Evolutionary conservation across 2,113 vertebrate genomes (phyloP).

Genomic region (Megaleporinus macrocephalus): DNA sequence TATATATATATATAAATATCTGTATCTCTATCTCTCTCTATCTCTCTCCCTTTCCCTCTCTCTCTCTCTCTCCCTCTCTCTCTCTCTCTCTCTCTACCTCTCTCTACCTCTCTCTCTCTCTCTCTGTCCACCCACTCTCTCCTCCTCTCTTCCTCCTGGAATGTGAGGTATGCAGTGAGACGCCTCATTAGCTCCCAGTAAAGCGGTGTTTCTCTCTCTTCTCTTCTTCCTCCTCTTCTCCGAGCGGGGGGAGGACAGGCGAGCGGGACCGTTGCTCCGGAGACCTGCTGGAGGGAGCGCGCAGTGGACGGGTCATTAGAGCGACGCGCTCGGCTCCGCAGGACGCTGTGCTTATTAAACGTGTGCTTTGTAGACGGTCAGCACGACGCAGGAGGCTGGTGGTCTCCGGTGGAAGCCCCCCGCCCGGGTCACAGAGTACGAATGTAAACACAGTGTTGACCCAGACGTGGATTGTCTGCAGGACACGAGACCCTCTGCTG

Average conservation of each 20-base stretch:
- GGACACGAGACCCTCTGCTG: too few relatives aligned
- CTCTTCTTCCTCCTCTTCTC: neutral
- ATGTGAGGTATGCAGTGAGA: constrained; percentile 46
- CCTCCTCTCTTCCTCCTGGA: constrained; percentile 19
- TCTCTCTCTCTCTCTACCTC: too few relatives aligned
- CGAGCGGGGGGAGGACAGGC: neutral
- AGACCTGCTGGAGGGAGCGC: neutral
- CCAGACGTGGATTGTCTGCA: too few relatives aligned
- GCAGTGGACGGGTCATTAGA: neutral
- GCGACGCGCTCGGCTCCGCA: neutral
- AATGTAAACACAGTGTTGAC: too few relatives aligned
- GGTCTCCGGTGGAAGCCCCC: neutral
- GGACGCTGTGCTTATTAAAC: neutral
- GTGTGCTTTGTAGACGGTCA: neutral
- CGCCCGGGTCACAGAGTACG: too few relatives aligned
- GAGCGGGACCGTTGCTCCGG: neutral
- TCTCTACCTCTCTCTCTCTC: too few relatives aligned
- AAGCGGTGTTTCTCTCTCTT: constrained; percentile 5
- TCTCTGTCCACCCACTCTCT: neutral
- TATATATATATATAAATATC: too few relatives aligned
- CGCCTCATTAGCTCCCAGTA: constrained; percentile 56
- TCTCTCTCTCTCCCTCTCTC: too few relatives aligned
- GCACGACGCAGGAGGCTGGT: neutral
- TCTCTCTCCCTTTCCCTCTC: too few relatives aligned
- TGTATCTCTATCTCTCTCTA: too few relatives aligned